Percentiles rank a stretch among this genome's conserved stretches.
phyloP scores from a whole-genome alignment of 2,797 vertebrate genomes.

The Pempheris klunzingeri region DNA sequence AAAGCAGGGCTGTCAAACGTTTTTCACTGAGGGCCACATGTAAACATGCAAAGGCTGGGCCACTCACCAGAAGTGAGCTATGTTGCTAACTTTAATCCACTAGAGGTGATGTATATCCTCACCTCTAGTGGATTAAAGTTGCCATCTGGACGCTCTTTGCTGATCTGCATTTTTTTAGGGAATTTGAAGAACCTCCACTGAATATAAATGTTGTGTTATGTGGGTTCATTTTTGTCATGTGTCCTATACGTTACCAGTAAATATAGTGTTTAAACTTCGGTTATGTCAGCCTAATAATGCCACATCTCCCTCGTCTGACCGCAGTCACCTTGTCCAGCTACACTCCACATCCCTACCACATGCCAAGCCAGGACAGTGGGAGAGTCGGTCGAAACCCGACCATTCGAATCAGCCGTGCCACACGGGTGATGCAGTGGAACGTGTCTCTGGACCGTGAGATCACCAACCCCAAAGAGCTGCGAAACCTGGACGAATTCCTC shows the following conservation, averaged over 20 bases:
- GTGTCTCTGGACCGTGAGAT: slow-evolving; percentile 89
- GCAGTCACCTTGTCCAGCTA: slow-evolving; percentile 63
- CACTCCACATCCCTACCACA: slow-evolving; percentile 50
- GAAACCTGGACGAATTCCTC: slow-evolving; percentile 95
- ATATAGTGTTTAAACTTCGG: background rate
- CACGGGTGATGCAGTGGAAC: slow-evolving; percentile 85
- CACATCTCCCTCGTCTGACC: background rate
- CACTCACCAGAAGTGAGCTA: too few species aligned
- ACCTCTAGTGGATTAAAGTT: too few species aligned
- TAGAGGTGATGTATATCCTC: too few species aligned
- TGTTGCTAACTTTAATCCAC: too few species aligned
- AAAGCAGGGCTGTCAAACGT: too few species aligned
- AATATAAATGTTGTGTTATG: background rate
- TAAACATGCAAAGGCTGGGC: too few species aligned
- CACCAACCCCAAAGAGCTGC: slow-evolving; percentile 91
- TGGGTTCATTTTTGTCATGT: background rate
- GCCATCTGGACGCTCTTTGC: slow-evolving; percentile 25
- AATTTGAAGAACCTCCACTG: background rate
- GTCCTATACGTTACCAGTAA: background rate
- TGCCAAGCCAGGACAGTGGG: slow-evolving; percentile 36
- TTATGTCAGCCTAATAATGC: background rate
- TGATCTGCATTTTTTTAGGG: background rate
- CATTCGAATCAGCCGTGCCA: slow-evolving; percentile 91
- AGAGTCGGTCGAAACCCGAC: slow-evolving; percentile 81
- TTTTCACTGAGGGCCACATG: too few species aligned